Percentiles rank a stretch among this genome's conserved stretches.
These are phyloP conservation scores for Xestia xanthographa DNA, from an alignment of 2,888 invertebrate genomes.

Conservation along the genomic window DNA sequence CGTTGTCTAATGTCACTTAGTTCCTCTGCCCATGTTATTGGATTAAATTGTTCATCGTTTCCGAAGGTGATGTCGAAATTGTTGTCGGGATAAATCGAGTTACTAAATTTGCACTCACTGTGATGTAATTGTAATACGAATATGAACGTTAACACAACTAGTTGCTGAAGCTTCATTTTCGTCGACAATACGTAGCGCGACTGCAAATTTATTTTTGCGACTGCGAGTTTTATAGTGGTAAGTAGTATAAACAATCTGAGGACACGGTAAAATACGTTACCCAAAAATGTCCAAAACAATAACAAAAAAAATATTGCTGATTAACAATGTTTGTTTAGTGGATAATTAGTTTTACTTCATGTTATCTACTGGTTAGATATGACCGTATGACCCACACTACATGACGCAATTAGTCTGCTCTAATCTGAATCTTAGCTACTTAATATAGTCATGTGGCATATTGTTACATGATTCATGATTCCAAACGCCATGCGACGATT, in stretches of 20 bases:
- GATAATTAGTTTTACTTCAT: conserved; percentile 18
- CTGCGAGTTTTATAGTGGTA: conserved; percentile 76
- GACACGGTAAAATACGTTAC: conserved; percentile 76
- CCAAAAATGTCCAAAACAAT: conserved; percentile 27
- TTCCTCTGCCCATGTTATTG: no score
- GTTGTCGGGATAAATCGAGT: no score
- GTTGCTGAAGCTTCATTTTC: conserved; percentile 77
- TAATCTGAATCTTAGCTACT: background rate
- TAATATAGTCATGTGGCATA: no score
- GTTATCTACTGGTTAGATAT: background rate
- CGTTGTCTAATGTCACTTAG: background rate
- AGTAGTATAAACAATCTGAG: conserved; percentile 49
- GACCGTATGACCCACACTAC: no score
- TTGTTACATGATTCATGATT: no score
- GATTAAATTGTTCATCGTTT: no score
- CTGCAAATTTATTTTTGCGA: conserved; percentile 57
- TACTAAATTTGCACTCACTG: conserved; percentile 70
- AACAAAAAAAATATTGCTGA: conserved; percentile 38
- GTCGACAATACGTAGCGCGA: conserved; percentile 42
- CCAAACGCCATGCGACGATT: no score
- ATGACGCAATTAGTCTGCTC: no score
- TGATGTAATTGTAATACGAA: conserved; percentile 72
- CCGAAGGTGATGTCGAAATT: background rate
- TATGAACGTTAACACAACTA: conserved; percentile 73
- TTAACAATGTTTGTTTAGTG: conserved; percentile 17